Evolutionary conservation across 2,888 invertebrate species (phyloP).

Genomic region (Ceratothoa steindachneri): DNA sequence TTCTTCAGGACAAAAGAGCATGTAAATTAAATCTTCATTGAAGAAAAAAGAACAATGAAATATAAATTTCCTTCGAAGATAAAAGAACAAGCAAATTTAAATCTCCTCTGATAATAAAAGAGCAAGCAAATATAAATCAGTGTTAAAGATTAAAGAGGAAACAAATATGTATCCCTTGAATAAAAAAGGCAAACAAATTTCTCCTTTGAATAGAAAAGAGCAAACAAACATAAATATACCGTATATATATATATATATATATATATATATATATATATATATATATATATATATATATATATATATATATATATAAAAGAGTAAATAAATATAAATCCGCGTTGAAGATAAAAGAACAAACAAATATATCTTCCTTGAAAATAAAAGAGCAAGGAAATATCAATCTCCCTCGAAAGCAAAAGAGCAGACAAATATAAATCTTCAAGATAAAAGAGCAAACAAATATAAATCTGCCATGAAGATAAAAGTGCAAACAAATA

Average conservation of each 20-base stretch:
- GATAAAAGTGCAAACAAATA: too few relatives aligned
- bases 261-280: neutral
- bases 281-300: neutral
- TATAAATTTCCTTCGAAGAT: too few relatives aligned
- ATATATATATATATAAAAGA: too few relatives aligned
- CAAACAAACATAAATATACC: neutral
- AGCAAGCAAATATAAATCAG: neutral
- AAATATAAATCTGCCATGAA: too few relatives aligned
- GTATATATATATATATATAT: neutral
- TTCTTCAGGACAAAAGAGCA: too few relatives aligned
- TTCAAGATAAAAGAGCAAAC: too few relatives aligned
- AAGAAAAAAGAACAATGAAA: too few relatives aligned
- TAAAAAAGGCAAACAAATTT: neutral
- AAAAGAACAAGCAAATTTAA: too few relatives aligned
- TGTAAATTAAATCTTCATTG: too few relatives aligned
- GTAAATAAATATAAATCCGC: neutral
- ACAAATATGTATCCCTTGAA: neutral
- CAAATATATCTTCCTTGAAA: neutral
- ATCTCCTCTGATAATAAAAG: too few relatives aligned
- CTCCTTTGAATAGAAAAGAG: neutral
- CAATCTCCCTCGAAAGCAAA: too few relatives aligned
- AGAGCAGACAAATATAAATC: too few relatives aligned
- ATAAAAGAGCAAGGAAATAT: neutral
- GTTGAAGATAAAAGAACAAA: neutral
- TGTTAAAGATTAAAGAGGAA: neutral